Evolutionary conservation across 2,113 vertebrate species (phyloP).

Genomic region (Chionis minor): DNA sequence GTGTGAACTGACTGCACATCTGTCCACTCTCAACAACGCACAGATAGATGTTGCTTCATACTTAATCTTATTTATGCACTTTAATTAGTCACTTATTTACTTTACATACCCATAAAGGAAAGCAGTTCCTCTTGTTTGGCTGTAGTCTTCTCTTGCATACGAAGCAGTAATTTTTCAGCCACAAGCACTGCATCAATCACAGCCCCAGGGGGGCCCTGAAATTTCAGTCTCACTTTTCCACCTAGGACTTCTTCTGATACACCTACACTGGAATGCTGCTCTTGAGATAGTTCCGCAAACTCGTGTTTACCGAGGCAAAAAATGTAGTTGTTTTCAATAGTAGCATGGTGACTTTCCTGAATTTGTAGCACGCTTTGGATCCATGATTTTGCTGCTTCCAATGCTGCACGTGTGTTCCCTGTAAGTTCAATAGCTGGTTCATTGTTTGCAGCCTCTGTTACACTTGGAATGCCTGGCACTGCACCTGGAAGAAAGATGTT

Average conservation of each 20-base stretch:
- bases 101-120: conserved; percentile 60
- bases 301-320: conserved; percentile 72
- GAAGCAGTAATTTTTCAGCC: conserved; percentile 79
- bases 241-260: conserved; percentile 66
- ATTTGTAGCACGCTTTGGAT: neutral
- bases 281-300: conserved; percentile 56
- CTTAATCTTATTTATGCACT: neutral
- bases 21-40: neutral
- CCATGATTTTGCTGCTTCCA: conserved; percentile 76
- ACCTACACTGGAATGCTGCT: neutral
- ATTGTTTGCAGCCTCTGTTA: neutral
- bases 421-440: conserved; percentile 64
- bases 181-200: conserved; percentile 40
- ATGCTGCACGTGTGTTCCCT: neutral
- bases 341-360: accelerated
- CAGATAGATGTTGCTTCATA: neutral
- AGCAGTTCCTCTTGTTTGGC: conserved; percentile 54
- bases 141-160: conserved; percentile 65
- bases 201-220: conserved; percentile 51
- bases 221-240: conserved; percentile 56
- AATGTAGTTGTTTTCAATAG: conserved; percentile 80
- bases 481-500: neutral
- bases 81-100: neutral
- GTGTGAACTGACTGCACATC: neutral
- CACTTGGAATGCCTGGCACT: neutral